Evolutionary conservation across 2,888 invertebrate species (phyloP).

Genomic region (Myathropa florea): DNA sequence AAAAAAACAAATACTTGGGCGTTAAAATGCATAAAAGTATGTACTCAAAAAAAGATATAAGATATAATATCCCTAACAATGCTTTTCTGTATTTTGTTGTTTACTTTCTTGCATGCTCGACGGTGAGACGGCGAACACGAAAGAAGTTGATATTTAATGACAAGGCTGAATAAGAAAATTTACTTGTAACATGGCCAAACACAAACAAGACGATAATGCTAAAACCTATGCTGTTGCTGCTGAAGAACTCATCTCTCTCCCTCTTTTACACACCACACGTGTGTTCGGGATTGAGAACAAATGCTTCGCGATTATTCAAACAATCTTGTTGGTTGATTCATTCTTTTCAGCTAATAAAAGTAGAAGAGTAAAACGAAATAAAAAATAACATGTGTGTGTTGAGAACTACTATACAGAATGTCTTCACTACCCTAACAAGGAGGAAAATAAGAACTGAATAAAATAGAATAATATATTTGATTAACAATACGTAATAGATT

Average conservation of each 20-base stretch:
- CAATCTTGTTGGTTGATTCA: conserved; percentile 13
- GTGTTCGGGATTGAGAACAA: conserved; percentile 11
- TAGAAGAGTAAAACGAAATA: conserved; percentile 38
- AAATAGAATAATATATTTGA: conserved; percentile 13
- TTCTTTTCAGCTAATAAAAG: conserved; percentile 15
- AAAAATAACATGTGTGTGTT: conserved; percentile 16
- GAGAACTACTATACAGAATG: conserved; percentile 66
- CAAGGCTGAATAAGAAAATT: conserved; percentile 32
- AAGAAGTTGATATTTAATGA: conserved; percentile 14
- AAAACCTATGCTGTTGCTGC: conserved; percentile 20
- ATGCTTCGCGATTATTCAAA: conserved; percentile 36
- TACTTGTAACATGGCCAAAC: conserved; percentile 60
- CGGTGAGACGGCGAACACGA: not conserved
- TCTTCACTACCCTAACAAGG: conserved; percentile 56
- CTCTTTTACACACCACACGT: not conserved
- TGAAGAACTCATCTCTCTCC: not conserved
- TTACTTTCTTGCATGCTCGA: conserved; percentile 8
- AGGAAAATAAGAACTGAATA: conserved; percentile 3
- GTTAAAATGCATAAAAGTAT: conserved; percentile 63
- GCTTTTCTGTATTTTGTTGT: conserved; percentile 4
- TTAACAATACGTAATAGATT: conserved; percentile 52
- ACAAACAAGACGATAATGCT: conserved; percentile 34
- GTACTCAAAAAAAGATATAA: conserved; percentile 5
- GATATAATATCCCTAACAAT: conserved; percentile 37
- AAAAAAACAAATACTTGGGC: conserved; percentile 67